phyloP scores from a whole-genome alignment of 37 sponge, comb jelly and placozoan species.

The Sycon ciliatum region DNA sequence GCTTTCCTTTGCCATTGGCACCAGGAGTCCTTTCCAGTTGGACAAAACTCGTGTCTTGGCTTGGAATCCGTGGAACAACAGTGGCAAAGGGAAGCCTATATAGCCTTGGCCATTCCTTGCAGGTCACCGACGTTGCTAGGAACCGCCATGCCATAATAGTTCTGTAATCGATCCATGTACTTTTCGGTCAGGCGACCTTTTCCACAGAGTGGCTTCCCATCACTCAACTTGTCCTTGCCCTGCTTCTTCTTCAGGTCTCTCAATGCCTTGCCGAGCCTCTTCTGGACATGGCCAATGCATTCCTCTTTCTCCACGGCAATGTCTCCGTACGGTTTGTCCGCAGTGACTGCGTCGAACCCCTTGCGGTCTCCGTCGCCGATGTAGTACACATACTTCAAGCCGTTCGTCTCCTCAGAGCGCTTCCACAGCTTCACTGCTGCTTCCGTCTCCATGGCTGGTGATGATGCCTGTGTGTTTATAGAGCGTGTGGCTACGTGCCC shows the following conservation, averaged over 20 bases:
- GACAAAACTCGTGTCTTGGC: slow-evolving; percentile 26
- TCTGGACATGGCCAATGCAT: slow-evolving; percentile 24
- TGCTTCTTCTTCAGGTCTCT: too few species aligned
- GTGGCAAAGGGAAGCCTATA: slow-evolving; percentile 32
- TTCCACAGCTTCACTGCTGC: too few species aligned
- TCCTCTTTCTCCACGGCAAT: background rate
- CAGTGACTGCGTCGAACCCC: slow-evolving; percentile 10
- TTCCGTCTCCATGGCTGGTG: too few species aligned
- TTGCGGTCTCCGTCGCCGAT: slow-evolving; percentile 30
- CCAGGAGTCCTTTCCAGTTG: slow-evolving; percentile 14
- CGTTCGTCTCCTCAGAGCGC: too few species aligned
- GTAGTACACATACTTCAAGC: background rate
- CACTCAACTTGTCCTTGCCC: too few species aligned
- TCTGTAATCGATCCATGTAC: slow-evolving; percentile 12
- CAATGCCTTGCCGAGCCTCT: too few species aligned
- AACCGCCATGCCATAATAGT: slow-evolving; percentile 32
- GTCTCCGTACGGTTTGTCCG: slow-evolving; percentile 15
- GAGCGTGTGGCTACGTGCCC: too few species aligned
- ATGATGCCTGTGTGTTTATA: too few species aligned
- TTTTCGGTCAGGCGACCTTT: slow-evolving; percentile 14
- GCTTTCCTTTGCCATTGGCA: too few species aligned
- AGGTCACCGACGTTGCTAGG: slow-evolving; percentile 16
- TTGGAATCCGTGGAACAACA: slow-evolving; percentile 26
- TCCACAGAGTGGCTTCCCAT: background rate
- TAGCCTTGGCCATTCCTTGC: slow-evolving; percentile 24